These are phyloP conservation scores for Neotoma lepida DNA, from an alignment of 2,113 vertebrate genomes.

Conservation along the genomic window DNA sequence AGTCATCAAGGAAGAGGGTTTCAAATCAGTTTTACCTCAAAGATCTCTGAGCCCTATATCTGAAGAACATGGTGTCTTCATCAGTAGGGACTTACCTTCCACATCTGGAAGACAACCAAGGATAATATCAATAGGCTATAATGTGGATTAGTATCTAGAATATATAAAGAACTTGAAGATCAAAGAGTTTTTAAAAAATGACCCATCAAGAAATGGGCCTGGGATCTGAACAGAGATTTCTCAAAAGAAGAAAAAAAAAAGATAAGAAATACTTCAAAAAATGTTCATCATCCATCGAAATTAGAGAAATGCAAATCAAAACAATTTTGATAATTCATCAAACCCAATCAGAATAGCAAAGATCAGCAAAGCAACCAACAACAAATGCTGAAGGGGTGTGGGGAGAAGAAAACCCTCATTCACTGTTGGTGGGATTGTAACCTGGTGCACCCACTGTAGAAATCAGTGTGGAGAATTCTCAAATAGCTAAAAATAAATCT, in stretches of 20 bases:
- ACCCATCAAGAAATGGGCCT: not conserved
- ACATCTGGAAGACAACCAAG: not conserved
- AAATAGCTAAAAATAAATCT: not conserved
- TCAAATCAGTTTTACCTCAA: not conserved
- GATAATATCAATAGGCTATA: not conserved
- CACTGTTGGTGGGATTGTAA: not conserved
- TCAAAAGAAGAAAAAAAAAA: not conserved
- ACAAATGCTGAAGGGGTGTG: not conserved
- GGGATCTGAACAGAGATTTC: not conserved
- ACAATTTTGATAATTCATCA: not conserved
- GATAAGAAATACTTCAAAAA: not conserved
- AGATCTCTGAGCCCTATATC: not conserved
- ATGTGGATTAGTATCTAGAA: not conserved
- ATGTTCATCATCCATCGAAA: not conserved
- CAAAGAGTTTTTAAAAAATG: not conserved
- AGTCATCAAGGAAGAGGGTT: not conserved
- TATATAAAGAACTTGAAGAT: not conserved
- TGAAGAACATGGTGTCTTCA: not conserved
- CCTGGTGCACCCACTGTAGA: not conserved
- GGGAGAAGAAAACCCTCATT: not conserved
- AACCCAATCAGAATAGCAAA: not conserved
- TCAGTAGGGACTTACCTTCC: not conserved
- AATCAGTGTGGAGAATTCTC: not conserved
- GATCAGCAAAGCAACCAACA: not conserved
- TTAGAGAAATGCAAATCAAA: not conserved